Evolutionary conservation across 2,888 invertebrate genomes (phyloP).

Genomic region (Galerucella calmariensis): DNA sequence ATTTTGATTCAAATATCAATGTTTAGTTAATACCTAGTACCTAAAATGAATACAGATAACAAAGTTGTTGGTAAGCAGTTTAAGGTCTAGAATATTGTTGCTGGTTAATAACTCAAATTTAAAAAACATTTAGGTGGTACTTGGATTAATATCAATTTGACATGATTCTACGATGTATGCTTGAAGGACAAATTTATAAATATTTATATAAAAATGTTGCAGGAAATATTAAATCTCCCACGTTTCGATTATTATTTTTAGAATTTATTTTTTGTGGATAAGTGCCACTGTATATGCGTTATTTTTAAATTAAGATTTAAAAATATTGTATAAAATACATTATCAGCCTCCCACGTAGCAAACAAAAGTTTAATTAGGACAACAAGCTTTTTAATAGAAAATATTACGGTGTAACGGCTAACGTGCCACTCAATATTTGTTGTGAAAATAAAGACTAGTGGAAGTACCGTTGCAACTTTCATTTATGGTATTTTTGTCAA

Average conservation of each 20-base stretch:
- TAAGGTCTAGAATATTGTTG: neutral
- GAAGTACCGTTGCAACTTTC: slow-evolving; percentile 30
- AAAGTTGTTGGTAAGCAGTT: neutral
- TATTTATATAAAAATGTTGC: slow-evolving; percentile 40
- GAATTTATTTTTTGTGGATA: slow-evolving; percentile 45
- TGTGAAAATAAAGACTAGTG: slow-evolving; percentile 26
- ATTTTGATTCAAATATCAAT: slow-evolving; percentile 8
- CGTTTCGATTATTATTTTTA: slow-evolving; percentile 47
- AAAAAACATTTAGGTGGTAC: neutral
- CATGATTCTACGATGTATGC: slow-evolving; percentile 7
- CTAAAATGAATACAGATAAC: neutral
- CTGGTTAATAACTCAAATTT: neutral
- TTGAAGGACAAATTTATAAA: slow-evolving; percentile 31
- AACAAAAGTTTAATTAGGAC: slow-evolving; percentile 38
- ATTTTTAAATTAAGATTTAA: slow-evolving; percentile 49
- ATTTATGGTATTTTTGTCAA: slow-evolving; percentile 16
- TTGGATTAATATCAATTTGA: slow-evolving; percentile 10
- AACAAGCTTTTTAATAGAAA: slow-evolving; percentile 36
- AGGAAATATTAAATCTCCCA: slow-evolving; percentile 45
- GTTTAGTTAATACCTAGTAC: slow-evolving; percentile 1
- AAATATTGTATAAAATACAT: slow-evolving; percentile 43
- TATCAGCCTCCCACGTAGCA: slow-evolving; percentile 41
- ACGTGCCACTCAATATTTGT: slow-evolving; percentile 20
- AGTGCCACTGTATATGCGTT: slow-evolving; percentile 41
- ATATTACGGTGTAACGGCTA: slow-evolving; percentile 29